A percentile compares a stretch with the other conserved stretches of the same genome.
Evolutionary conservation across 1,140 invertebrate species (phyloP).

Genomic region (Temnothorax longispinosus): DNA sequence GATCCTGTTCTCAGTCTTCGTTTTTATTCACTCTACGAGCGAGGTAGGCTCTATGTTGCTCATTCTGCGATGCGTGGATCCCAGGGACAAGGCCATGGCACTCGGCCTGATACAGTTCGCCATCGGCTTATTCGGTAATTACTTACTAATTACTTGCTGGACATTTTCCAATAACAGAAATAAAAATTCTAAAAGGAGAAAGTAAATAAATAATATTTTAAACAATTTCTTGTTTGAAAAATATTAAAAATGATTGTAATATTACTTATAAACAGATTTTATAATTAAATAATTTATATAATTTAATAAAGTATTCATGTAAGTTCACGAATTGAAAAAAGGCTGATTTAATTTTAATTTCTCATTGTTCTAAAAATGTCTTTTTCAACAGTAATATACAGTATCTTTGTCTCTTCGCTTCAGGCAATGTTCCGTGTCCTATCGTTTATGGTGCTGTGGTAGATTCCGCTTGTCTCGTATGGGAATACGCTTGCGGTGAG

Average conservation of each 20-base stretch:
- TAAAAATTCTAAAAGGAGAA: not conserved
- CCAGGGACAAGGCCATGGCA: slow-evolving; percentile 97
- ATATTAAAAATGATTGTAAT: not conserved
- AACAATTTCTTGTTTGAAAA: not conserved
- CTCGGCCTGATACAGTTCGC: slow-evolving; percentile 97
- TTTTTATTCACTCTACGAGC: slow-evolving; percentile 96
- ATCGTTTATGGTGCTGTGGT: slow-evolving; percentile 96
- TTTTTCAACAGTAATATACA: not conserved
- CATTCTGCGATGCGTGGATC: slow-evolving; percentile 96
- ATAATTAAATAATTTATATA: not conserved
- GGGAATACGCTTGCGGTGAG: slow-evolving; percentile 93
- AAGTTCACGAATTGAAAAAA: not conserved
- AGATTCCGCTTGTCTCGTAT: slow-evolving; percentile 95
- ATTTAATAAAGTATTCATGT: not conserved
- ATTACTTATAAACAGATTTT: not conserved
- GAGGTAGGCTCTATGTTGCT: slow-evolving; percentile 96
- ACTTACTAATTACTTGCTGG: not conserved
- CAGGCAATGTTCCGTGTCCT: slow-evolving; percentile 95
- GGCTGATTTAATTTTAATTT: not conserved
- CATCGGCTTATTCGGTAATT: slow-evolving; percentile 94
- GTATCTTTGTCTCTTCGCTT: slow-evolving; percentile 57
- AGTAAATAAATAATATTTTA: not conserved
- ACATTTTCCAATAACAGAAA: not conserved
- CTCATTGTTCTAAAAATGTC: not conserved
- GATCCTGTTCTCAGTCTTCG: slow-evolving; percentile 94